Evolutionary conservation across 1,140 invertebrate genomes (phyloP).

Genomic region (Melitaea cinxia): DNA sequence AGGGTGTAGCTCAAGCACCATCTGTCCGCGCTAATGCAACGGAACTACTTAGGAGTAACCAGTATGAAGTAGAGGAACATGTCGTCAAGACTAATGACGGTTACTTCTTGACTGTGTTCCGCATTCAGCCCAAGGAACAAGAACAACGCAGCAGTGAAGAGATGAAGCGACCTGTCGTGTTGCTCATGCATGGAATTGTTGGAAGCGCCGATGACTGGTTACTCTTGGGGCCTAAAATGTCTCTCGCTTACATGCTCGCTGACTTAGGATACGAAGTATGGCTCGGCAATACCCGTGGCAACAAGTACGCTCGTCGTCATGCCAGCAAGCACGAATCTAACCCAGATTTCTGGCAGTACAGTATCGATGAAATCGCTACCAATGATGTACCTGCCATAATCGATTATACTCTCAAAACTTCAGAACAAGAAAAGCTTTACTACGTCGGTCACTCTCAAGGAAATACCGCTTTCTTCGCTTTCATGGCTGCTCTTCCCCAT

Average conservation of each 20-base stretch:
- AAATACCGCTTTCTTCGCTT: conserved; percentile 75
- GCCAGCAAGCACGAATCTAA: conserved; percentile 72
- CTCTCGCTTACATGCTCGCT: conserved; percentile 74
- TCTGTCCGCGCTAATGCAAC: conserved; percentile 55
- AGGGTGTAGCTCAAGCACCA: conserved; percentile 39
- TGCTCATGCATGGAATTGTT: conserved; percentile 86
- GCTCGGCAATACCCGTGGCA: conserved; percentile 89
- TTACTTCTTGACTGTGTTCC: conserved; percentile 83
- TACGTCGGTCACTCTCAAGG: conserved; percentile 86
- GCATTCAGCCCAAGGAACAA: conserved; percentile 72
- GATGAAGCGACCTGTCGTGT: conserved; percentile 67
- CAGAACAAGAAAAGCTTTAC: conserved; percentile 78
- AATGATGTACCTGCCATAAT: conserved; percentile 90
- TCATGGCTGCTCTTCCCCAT: conserved; percentile 83
- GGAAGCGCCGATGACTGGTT: conserved; percentile 85
- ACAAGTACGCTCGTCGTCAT: conserved; percentile 85
- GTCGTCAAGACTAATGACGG: conserved; percentile 83
- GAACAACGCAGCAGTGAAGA: background rate
- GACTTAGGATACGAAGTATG: conserved; percentile 88
- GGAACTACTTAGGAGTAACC: conserved; percentile 64
- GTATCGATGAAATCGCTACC: conserved; percentile 88
- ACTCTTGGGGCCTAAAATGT: conserved; percentile 79
- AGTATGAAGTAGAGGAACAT: conserved; percentile 83
- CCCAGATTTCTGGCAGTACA: conserved; percentile 80
- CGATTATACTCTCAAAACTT: conserved; percentile 83